A percentile compares a stretch with the other conserved stretches of the same genome.
These are phyloP conservation scores for Actinostola sp. DNA, from an alignment of 92 coral and sea anemone species.

Conservation along the genomic window DNA sequence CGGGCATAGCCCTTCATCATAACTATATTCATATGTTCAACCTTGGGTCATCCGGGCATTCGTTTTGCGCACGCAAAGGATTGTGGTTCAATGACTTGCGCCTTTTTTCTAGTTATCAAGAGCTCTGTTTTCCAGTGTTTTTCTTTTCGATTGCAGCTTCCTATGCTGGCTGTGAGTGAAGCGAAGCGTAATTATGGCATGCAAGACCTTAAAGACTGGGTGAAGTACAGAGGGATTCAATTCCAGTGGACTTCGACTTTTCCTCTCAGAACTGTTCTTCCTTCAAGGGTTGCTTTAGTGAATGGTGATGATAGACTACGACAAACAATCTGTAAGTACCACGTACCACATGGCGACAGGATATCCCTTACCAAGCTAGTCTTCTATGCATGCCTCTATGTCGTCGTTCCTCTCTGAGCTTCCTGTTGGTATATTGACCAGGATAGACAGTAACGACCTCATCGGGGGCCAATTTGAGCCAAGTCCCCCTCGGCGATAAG, in stretches of 20 bases:
- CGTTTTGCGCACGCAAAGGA: too few species aligned
- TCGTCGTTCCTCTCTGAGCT: too few species aligned
- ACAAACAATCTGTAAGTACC: conserved; percentile 79
- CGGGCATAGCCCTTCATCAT: too few species aligned
- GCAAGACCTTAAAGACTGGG: conserved; percentile 66
- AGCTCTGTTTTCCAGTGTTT: neutral
- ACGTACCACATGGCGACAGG: neutral
- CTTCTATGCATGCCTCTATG: too few species aligned
- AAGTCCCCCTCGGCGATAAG: too few species aligned
- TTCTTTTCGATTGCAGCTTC: conserved; percentile 53
- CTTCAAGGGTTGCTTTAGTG: conserved; percentile 74
- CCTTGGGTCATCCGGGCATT: too few species aligned
- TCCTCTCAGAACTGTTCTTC: conserved; percentile 77
- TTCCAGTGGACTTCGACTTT: conserved; percentile 75
- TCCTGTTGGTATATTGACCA: too few species aligned
- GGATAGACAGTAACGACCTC: too few species aligned
- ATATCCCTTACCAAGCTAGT: too few species aligned
- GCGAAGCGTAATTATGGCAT: conserved; percentile 80
- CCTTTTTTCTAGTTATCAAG: neutral
- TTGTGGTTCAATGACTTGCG: too few species aligned
- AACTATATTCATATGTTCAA: too few species aligned
- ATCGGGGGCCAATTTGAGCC: too few species aligned
- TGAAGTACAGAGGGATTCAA: conserved; percentile 58
- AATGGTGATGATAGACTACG: conserved; percentile 76
- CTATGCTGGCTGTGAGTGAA: conserved; percentile 77